A percentile compares a stretch with the other conserved stretches of the same genome.
phyloP scores from a whole-genome alignment of 1,140 invertebrate genomes.

The Phymorhynchus buccinoides region DNA sequence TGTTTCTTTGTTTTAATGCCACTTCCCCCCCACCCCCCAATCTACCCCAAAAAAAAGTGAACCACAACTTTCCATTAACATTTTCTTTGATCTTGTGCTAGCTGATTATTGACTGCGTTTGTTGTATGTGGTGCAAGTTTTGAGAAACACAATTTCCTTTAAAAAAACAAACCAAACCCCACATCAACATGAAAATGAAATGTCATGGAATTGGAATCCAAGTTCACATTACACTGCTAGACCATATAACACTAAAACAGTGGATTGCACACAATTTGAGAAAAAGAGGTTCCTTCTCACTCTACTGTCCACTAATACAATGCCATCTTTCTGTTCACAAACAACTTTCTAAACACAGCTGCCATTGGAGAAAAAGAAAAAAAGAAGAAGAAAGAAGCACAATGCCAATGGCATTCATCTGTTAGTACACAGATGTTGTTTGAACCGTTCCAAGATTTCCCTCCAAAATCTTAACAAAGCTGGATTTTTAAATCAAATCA shows the following conservation, averaged over 20 bases:
- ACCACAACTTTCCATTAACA: not conserved
- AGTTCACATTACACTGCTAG: not conserved
- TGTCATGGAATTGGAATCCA: constrained; percentile 6
- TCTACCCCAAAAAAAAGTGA: not conserved
- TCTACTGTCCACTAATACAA: not conserved
- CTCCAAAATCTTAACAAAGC: not conserved
- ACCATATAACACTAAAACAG: too few relatives aligned
- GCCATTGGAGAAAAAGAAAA: not conserved
- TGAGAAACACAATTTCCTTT: not conserved
- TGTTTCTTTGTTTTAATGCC: too few relatives aligned
- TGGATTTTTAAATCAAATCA: not conserved
- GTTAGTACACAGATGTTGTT: not conserved
- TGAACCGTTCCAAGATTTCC: not conserved
- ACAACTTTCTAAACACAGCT: not conserved
- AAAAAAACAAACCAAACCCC: not conserved
- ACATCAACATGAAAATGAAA: not conserved
- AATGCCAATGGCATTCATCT: not conserved
- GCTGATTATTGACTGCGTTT: not conserved
- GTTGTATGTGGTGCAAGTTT: not conserved
- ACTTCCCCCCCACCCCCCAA: too few relatives aligned
- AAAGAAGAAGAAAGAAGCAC: not conserved
- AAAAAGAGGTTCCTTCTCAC: not conserved
- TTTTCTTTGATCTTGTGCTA: too few relatives aligned
- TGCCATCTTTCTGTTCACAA: not conserved
- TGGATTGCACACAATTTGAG: not conserved